These are phyloP conservation scores for Xenopus borealis DNA, from an alignment of 2,113 vertebrate genomes.

Conservation along the genomic window DNA sequence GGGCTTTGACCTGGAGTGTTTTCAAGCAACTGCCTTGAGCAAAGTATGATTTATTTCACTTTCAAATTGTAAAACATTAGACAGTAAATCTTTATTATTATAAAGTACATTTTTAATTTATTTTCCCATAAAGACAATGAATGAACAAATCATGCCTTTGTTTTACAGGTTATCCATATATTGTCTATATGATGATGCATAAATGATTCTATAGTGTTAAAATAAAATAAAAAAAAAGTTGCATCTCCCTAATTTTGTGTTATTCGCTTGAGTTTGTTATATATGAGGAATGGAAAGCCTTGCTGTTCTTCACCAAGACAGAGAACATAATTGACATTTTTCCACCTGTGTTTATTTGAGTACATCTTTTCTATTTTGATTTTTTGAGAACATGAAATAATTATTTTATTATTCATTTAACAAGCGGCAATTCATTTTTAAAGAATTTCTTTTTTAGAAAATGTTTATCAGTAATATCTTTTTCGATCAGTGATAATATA, in stretches of 20 bases:
- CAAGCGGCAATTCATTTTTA: constrained; percentile 22
- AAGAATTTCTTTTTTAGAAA: not conserved
- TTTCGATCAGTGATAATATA: not conserved
- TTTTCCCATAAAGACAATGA: no score
- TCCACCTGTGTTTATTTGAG: constrained; percentile 4
- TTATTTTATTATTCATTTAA: constrained; percentile 2
- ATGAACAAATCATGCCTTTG: no score
- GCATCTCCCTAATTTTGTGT: no score
- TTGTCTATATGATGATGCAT: no score
- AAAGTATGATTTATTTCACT: no score
- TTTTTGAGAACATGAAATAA: constrained; percentile 21
- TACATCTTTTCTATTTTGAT: not conserved
- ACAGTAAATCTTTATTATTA: no score
- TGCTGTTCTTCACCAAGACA: constrained; percentile 13
- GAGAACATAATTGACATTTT: constrained; percentile 1
- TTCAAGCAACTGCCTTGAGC: not conserved
- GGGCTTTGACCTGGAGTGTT: not conserved
- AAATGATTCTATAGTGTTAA: no score
- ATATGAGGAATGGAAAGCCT: not conserved
- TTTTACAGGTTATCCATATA: no score
- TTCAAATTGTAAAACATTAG: no score
- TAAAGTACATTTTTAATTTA: no score
- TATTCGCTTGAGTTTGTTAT: no score
- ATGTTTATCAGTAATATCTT: not conserved
- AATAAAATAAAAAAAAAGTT: no score